Base-by-base conservation (phyloP, 2,113 vertebrate genomes). In the Myxocyprinus asiaticus region DNA sequence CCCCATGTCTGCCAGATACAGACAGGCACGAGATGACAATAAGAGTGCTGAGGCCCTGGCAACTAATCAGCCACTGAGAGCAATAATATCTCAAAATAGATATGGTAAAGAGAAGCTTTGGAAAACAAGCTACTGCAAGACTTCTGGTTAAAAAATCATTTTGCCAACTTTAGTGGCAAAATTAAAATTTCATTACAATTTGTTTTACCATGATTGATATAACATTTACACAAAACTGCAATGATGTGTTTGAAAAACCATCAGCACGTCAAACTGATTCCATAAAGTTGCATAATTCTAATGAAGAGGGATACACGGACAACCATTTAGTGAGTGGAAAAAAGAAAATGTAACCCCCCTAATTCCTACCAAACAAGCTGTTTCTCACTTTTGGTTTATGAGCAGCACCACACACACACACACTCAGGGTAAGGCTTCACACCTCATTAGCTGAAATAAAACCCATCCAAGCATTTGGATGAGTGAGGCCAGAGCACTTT, bases 361-460 rank as follows among this genome's bases (percentile, higher is more conserved):
- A 78, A 72, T 64, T 82, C 67, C 53, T 71, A 43, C 70, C 76
- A 69, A 76, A 70, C 90, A 86, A 92, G 92, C 90, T 88, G 90
- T 88, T 94, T 94, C 91, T 90, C 90, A 88, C 92, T 90, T 93
- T 86, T 91, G 91, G 92, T 94, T 94, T 93, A 95, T 94, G 90
- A 90, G 81, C 88, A 88, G 87, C 92, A 90, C 94, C 94, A 95
- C 94, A 94, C 93, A 93, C 83, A 84, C 70, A 74, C 82, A 65
- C 71, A n/a, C 91, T 88, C 5, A 59, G 70, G 14, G 91, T 93
- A 95, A 94, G 92, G 93, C 92, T 95, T 95, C 92, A 94, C 95
- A 95, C 94, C 94, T 95, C 94, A 94, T 95, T 95, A 95, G 92
- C 90, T 87, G 92, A 90, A 94, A 94, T 94, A 94, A 95, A 95